phyloP scores from a whole-genome alignment of 2,888 invertebrate species.

The Cephus runcator region DNA sequence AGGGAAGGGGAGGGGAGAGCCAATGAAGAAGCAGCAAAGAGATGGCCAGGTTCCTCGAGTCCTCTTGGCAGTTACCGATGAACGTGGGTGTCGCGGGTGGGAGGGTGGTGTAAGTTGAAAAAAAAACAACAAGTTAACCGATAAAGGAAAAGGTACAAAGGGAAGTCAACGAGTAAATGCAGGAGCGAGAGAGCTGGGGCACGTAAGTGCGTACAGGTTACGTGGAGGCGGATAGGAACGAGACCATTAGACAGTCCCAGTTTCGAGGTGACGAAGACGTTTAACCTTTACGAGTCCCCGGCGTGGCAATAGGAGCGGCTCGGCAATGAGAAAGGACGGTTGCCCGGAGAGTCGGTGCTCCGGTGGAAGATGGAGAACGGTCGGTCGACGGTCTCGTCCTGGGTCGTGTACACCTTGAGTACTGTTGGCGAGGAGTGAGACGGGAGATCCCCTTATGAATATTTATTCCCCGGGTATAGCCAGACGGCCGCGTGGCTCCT shows the following conservation, averaged over 20 bases:
- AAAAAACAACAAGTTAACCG: slow-evolving; percentile 24
- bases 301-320: slow-evolving; percentile 11
- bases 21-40: slow-evolving; percentile 5
- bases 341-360: not conserved
- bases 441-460: slow-evolving; percentile 37
- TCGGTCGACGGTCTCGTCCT: too few species aligned
- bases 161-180: slow-evolving; percentile 8
- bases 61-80: too few species aligned
- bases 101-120: slow-evolving; percentile 11
- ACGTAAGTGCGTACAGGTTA: too few species aligned
- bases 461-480: slow-evolving; percentile 35
- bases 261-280: slow-evolving; percentile 38
- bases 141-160: slow-evolving; percentile 14
- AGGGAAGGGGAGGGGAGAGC: not conserved
- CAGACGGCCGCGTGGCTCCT: slow-evolving; percentile 24
- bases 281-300: slow-evolving; percentile 46
- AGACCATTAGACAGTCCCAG: not conserved
- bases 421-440: not conserved
- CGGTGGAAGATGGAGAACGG: not conserved
- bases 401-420: too few species aligned
- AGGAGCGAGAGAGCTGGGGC: not conserved
- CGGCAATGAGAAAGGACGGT: too few species aligned
- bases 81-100: not conserved
- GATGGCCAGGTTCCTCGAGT: not conserved
- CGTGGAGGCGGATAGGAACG: too few species aligned